Evolutionary conservation across 2,888 invertebrate species (phyloP).

Genomic region (Atethmia centrago): DNA sequence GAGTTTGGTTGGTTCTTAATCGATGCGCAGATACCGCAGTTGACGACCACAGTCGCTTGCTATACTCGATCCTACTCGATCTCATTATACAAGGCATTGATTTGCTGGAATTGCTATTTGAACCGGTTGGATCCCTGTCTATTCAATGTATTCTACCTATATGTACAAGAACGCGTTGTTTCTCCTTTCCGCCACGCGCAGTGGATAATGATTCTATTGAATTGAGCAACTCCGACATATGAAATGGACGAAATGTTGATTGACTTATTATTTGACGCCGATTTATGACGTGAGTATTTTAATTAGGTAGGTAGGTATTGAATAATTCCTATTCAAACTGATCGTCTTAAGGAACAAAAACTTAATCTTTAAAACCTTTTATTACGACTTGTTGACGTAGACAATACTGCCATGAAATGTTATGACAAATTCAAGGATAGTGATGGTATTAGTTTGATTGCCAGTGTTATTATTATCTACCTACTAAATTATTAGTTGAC

Average conservation of each 20-base stretch:
- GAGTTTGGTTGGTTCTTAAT: constrained; percentile 82
- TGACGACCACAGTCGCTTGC: constrained; percentile 76
- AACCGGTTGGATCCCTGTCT: constrained; percentile 80
- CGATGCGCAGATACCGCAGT: constrained; percentile 77
- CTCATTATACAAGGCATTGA: constrained; percentile 81
- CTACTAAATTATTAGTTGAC: background rate
- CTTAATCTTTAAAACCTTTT: constrained; percentile 13
- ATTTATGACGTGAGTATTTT: background rate
- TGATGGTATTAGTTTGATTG: constrained; percentile 27
- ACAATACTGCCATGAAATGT: constrained; percentile 17
- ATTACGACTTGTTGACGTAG: constrained; percentile 10
- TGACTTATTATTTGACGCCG: constrained; percentile 9
- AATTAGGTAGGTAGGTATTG: background rate
- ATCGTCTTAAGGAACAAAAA: background rate
- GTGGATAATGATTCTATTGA: constrained; percentile 56
- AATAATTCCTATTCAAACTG: constrained; percentile 7
- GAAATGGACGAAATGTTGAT: constrained; percentile 24
- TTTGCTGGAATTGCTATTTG: constrained; percentile 79
- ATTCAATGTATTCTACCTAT: constrained; percentile 71
- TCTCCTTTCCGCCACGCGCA: constrained; percentile 75
- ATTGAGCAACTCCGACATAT: constrained; percentile 23
- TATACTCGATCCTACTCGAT: constrained; percentile 79
- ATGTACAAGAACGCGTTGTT: constrained; percentile 74
- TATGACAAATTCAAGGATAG: constrained; percentile 29
- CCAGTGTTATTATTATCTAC: constrained; percentile 6